Conservation (phyloP, 2,113 vertebrate genomes). For the Guaruba guarouba region DNA sequence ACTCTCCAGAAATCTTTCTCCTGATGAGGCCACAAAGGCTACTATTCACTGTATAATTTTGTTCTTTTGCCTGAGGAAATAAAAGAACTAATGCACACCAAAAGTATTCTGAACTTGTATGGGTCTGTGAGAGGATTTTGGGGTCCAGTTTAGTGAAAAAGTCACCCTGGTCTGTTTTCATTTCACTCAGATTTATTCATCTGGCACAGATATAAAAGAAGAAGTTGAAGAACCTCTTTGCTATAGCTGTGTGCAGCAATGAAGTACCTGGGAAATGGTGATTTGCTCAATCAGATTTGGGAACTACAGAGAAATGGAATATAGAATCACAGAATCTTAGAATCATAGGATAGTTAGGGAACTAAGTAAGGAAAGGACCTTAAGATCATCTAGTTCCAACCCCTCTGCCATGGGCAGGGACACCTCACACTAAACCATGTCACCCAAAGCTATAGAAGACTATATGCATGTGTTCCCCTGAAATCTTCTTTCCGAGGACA, state of each 20-base stretch:
- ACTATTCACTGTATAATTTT: background rate
- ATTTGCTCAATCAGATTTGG: background rate
- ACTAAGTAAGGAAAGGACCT: too few species aligned
- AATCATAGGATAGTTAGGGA: too few species aligned
- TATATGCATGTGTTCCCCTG: background rate
- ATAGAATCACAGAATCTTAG: too few species aligned
- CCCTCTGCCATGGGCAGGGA: too few species aligned
- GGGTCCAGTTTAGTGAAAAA: background rate
- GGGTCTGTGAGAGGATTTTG: background rate
- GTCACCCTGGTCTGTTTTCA: background rate
- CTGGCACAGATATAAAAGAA: background rate
- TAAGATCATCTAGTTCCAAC: too few species aligned
- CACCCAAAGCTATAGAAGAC: too few species aligned
- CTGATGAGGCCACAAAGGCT: background rate
- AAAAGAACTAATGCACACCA: background rate
- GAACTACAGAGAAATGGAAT: background rate
- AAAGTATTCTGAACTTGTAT: background rate
- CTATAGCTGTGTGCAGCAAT: background rate
- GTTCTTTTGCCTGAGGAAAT: background rate
- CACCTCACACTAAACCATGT: too few species aligned
- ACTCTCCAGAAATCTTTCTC: background rate
- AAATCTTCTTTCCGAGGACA: background rate
- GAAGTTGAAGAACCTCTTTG: background rate
- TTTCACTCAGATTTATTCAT: background rate
- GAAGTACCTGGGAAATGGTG: rapidly evolving